Evolutionary conservation across 2,888 invertebrate genomes (phyloP), one percentile per base, ranked within the genome.

Genomic region (Choristoneura rosaceana): DNA sequence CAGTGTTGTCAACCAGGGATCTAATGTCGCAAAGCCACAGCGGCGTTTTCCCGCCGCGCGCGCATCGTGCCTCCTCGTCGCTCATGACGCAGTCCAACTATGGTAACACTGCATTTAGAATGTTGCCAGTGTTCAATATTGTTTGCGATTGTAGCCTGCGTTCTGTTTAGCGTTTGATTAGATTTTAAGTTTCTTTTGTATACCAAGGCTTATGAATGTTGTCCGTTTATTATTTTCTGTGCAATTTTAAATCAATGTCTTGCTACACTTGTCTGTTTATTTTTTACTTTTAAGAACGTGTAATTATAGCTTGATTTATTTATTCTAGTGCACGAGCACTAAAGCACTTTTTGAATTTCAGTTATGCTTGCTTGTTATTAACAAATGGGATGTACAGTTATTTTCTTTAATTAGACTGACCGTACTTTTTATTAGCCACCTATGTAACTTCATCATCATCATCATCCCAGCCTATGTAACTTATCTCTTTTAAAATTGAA

Each of bases 21-120:
- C 41, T 90, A 80, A 94, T 94, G 94, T 91, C 93, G 75, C 91
- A 92, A 85, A 94, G 94, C 80, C 90, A 93, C 90, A 88, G 87
- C 78, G 94, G 94, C 34, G 87, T 82, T 79, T 94, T 94, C 78
- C 91, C 92, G 75, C 76, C 89, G 80, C 91, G 92, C 75, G 74
- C 81, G 79, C 88, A 90, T 34, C 76, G 81, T n/a, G n/a, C 83
- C 62, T 71, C 89, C 74, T 73, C 87, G 50, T 81, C 88, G 79
- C 84, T 84, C 80, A 94, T 94, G 94, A 90, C 94, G 78, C 92
- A 91, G 78, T 94, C 94, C 61, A 89, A 89, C 79, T 91, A 94
- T 85, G 94, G 94, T 94, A 93, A 90, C 84, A 77, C 81, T 74
- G 70, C 50, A 34, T 43, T 64, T 15, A 55, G 75, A 82, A 85